Percentiles rank a stretch among this genome's conserved stretches.
Conservation (phyloP, 1,140 invertebrate species). For the Globodera ellingtonae region DNA sequence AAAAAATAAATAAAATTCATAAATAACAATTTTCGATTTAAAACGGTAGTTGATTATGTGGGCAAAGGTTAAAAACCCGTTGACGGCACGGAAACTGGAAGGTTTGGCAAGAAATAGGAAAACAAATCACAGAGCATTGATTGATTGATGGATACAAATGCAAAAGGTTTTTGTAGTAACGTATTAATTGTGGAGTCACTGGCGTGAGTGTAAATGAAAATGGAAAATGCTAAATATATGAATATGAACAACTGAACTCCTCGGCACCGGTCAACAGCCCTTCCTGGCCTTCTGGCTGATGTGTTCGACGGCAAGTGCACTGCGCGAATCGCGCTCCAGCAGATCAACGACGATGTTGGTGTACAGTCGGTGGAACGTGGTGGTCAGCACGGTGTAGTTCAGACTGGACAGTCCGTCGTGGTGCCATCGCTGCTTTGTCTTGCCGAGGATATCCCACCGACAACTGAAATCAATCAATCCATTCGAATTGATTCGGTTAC, state of each 20-base stretch:
- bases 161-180: too few species aligned
- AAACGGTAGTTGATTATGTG: too few species aligned
- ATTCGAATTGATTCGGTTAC: constrained; percentile 8
- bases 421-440: constrained; percentile 79
- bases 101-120: not conserved
- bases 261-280: constrained; percentile 13
- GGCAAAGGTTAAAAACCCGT: too few species aligned
- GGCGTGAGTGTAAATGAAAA: not conserved
- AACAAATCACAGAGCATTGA: not conserved
- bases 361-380: constrained; percentile 71
- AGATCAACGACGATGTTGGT: constrained; percentile 68
- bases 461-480: constrained; percentile 64
- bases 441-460: constrained; percentile 77
- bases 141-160: not conserved
- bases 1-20: too few species aligned
- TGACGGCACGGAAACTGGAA: not conserved
- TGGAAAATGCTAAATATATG: not conserved
- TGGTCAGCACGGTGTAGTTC: constrained; percentile 77
- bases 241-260: not conserved
- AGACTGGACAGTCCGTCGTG: constrained; percentile 83
- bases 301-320: constrained; percentile 32
- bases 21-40: too few species aligned
- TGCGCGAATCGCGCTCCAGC: constrained; percentile 58
- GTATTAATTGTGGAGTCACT: too few species aligned
- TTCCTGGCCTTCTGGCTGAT: not conserved